Evolutionary conservation across 2,797 vertebrate species (phyloP), one percentile per base, ranked within the genome.

Genomic region (Euthynnus affinis): DNA sequence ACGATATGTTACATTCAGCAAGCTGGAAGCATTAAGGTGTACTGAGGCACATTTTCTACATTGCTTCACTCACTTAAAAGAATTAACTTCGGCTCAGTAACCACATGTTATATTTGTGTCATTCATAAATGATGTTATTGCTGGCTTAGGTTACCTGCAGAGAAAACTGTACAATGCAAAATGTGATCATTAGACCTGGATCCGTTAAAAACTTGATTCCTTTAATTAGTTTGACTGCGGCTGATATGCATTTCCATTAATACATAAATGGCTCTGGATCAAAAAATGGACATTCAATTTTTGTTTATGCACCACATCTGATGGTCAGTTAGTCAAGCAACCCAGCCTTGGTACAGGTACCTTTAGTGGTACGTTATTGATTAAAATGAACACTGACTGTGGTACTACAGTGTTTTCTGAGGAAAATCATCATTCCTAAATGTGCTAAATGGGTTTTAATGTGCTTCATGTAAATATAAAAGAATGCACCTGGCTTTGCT

Each of bases 11-110:
- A 93, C 91, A 93, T 93, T 94, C 91, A 93, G 89, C 82, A 88
- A 91, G 88, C 89, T 93, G 91, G 90, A 93, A 92, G 91, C 90
- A 91, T 93, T 29, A 34, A 88, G 81, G 82, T 87, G 68, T 84
- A 91, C 76, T 67, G 88, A 94, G 91, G 92, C 91, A 93, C 91
- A 78, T 88, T 83, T 83, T 91, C 29, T 78, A 78, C 66, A 83
- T 80, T 81, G 77, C 60, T 90, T 88, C 60, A 90, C 61, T 83
- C 64, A 87, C 37, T 64, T 80, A 27, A 77, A 76, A 82, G 5
- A 75, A 64, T 74, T n/a, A n/a, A 82, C 7, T 67, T 74, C 14
- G n/a, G 65, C 82, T 86, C 79, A 86, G 78, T 76, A 78, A 78
- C 76, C 51, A 74, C 46, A 46, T 13, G 27, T 81, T 68, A n/a